phyloP scores from a whole-genome alignment of 2,797 vertebrate species.

The Notolabrus celidotus region DNA sequence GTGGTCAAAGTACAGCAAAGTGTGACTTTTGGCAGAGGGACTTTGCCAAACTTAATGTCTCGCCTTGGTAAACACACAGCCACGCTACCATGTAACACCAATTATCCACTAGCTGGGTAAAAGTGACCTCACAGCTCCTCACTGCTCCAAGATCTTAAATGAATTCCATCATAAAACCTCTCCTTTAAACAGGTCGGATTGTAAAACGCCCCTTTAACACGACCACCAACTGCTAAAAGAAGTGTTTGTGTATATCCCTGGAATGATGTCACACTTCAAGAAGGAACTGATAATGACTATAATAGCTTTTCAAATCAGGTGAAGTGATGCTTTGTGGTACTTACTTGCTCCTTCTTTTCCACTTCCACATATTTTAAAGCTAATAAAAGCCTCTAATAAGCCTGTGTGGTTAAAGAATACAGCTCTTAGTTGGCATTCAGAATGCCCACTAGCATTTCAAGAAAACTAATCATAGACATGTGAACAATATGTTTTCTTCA shows the following conservation, averaged over 20 bases:
- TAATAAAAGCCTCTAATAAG: slow-evolving; percentile 17
- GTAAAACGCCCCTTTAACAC: slow-evolving; percentile 25
- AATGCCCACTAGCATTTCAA: slow-evolving; percentile 3
- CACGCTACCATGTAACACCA: slow-evolving; percentile 1
- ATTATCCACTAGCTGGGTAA: slow-evolving; percentile 11
- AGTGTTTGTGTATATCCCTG: slow-evolving; percentile 1
- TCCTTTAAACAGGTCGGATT: slow-evolving; percentile 29
- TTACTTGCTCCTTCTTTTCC: slow-evolving; percentile 8
- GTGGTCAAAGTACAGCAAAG: too few relatives aligned
- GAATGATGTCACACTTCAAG: slow-evolving; percentile 7
- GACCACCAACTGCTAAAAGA: slow-evolving; percentile 26
- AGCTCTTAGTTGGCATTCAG: slow-evolving; percentile 7
- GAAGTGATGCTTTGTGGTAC: slow-evolving; percentile 20
- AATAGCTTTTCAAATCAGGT: slow-evolving; percentile 15
- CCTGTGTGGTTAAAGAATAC: slow-evolving; percentile 2
- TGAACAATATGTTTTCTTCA: slow-evolving; percentile 3
- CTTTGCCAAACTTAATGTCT: background rate
- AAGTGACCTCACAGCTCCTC: slow-evolving; percentile 39
- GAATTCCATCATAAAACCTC: slow-evolving; percentile 42
- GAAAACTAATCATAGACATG: slow-evolving; percentile 15
- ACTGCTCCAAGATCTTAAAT: slow-evolving; percentile 15
- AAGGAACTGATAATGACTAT: slow-evolving; percentile 1
- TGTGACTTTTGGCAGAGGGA: background rate
- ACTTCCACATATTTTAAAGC: slow-evolving; percentile 17
- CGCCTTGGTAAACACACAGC: background rate